Base-by-base conservation (phyloP, 1,140 invertebrate species). In the Hypothenemus hampei region DNA sequence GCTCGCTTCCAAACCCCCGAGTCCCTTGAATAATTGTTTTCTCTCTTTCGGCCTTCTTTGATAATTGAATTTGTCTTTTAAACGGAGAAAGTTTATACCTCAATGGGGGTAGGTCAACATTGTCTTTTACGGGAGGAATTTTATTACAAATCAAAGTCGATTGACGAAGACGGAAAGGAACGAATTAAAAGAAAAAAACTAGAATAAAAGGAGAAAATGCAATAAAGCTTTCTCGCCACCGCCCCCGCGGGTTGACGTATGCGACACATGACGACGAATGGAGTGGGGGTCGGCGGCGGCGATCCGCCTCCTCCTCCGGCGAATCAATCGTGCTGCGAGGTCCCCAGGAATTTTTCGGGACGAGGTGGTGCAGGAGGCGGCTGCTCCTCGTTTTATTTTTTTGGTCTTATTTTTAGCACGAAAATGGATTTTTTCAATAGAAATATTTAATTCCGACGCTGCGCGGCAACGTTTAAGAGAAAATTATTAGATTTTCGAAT, bases 121-220 rank as follows among this genome's bases (percentile, higher is more conserved):
- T 40, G 26, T 35, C 20, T 47, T 31, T 47, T 21, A 11, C 47
- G 15, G 21, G 33, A 19, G 5, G 4, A 18, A 51, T 40, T 51
- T 51, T 51, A 51, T 51, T 51, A 37, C 48, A 51, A 51, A 51
- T 51, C 48, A 51, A 51, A 51, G 48, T 49, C 48, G 48, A 23
- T 29, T 31, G 47, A 37, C 36, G 47, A 51, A 51, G 41, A 51
- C 41, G 48, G 48, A 51, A 49, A 35, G 37, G 37, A 49, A 49
- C 37, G 46, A 31, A 49, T 37, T 49, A 49, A 49, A 49, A 49
- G 45, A n/a, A n/a, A n/a, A n/a, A n/a, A n/a, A n/a, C n/a, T n/a
- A n/a, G n/a, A n/a, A n/a, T n/a, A n/a, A n/a, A n/a, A n/a, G n/a
- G n/a, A 11, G 26, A 29, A 29, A 29, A 29, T 29, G 26, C 26